Conservation (phyloP, 2,113 vertebrate species). For the Grallaria varia region DNA sequence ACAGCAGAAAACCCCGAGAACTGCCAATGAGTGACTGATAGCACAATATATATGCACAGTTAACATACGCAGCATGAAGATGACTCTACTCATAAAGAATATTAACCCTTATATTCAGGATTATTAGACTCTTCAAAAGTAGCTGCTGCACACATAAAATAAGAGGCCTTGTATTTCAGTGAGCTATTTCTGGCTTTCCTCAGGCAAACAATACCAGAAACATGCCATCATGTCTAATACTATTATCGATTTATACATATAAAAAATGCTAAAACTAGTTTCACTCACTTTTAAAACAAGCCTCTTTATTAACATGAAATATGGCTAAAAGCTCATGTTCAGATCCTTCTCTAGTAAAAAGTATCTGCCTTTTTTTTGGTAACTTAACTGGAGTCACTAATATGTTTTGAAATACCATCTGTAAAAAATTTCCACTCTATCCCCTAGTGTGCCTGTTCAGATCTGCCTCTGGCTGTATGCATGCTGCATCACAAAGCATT, state of each 20-base stretch:
- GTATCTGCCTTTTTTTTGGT: background rate
- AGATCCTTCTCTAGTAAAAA: background rate
- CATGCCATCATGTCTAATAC: background rate
- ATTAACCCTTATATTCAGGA: background rate
- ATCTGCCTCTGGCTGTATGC: conserved; percentile 43
- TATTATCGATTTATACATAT: conserved; percentile 22
- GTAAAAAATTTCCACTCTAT: conserved; percentile 52
- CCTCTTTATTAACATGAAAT: conserved; percentile 15
- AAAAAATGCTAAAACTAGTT: conserved; percentile 19
- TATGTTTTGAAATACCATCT: conserved; percentile 52
- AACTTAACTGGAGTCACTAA: conserved; percentile 40
- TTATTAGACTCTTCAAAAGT: background rate
- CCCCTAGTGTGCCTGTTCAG: conserved; percentile 19
- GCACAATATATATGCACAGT: background rate
- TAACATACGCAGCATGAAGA: background rate
- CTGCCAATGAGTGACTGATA: background rate
- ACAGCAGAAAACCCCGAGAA: background rate
- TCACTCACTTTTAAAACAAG: conserved; percentile 15
- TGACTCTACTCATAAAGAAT: background rate
- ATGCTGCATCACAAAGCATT: conserved; percentile 57
- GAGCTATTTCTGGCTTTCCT: conserved; percentile 33
- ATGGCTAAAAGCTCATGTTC: background rate
- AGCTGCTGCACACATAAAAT: background rate
- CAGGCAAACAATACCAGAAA: conserved; percentile 31
- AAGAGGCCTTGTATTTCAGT: background rate